These are phyloP conservation scores for Encarsia formosa DNA, from an alignment of 2,888 invertebrate genomes.

Conservation along the genomic window DNA sequence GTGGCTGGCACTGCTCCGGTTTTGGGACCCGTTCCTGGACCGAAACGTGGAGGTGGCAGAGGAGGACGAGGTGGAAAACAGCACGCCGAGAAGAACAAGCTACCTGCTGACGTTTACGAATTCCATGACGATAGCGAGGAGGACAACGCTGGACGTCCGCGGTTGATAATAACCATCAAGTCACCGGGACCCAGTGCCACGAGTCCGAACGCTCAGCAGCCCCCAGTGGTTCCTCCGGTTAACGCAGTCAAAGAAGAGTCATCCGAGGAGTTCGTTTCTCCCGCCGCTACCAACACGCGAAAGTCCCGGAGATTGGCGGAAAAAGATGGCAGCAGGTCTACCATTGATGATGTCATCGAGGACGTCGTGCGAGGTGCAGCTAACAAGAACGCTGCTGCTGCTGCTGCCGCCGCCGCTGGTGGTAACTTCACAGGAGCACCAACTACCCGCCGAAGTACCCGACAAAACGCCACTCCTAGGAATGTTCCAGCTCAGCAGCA, in stretches of 20 bases:
- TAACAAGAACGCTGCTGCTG: slow-evolving; percentile 49
- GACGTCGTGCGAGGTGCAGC: slow-evolving; percentile 74
- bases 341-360: slow-evolving; percentile 85
- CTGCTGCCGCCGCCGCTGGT: slow-evolving; percentile 32
- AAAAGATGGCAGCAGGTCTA: slow-evolving; percentile 69
- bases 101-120: slow-evolving; percentile 79
- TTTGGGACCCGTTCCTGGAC: slow-evolving; percentile 11
- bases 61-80: slow-evolving; percentile 47
- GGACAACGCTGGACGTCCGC: slow-evolving; percentile 59
- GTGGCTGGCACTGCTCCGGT: not conserved
- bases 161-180: slow-evolving; percentile 78
- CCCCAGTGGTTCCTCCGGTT: slow-evolving; percentile 47
- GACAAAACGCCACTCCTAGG: slow-evolving; percentile 43
- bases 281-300: slow-evolving; percentile 62
- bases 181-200: slow-evolving; percentile 56
- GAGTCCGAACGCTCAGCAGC: slow-evolving; percentile 42
- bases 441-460: slow-evolving; percentile 43
- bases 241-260: slow-evolving; percentile 52
- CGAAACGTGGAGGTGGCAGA: slow-evolving; percentile 48
- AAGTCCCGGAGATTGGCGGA: slow-evolving; percentile 79
- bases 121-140: slow-evolving; percentile 89
- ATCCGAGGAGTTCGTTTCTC: slow-evolving; percentile 62
- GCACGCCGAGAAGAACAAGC: slow-evolving; percentile 54
- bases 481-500: slow-evolving; percentile 38
- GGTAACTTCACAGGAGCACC: slow-evolving; percentile 56